Conservation (phyloP, 2,888 invertebrate species). For the Thera obeliscata region DNA sequence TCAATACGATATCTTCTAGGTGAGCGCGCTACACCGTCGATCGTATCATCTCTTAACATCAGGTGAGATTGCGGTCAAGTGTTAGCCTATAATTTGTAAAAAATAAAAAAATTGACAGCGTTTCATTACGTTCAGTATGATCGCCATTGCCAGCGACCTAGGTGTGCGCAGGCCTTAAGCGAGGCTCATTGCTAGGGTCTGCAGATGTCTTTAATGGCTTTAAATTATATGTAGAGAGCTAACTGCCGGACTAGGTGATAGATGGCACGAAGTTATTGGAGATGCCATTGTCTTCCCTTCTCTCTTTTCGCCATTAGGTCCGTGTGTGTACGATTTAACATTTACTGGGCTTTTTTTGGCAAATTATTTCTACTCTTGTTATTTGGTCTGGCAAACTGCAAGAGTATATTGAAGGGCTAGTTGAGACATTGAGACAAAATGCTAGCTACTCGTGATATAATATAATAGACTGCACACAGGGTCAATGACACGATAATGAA, state of each 20-base stretch:
- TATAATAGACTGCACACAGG: too few relatives aligned
- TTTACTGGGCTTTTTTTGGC: conserved; percentile 3
- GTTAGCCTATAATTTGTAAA: too few relatives aligned
- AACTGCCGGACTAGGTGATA: conserved; percentile 77
- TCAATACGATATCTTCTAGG: too few relatives aligned
- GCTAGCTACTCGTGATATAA: too few relatives aligned
- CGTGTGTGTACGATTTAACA: conserved; percentile 11
- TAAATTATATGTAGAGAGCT: conserved; percentile 83
- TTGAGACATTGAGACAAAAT: too few relatives aligned
- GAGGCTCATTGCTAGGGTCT: conserved; percentile 79
- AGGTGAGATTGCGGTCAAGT: too few relatives aligned
- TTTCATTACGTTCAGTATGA: too few relatives aligned
- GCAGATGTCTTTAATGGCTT: conserved; percentile 85
- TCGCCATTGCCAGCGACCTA: too few relatives aligned
- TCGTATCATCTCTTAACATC: too few relatives aligned
- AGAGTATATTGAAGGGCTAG: background rate
- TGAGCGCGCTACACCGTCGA: too few relatives aligned
- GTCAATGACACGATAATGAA: too few relatives aligned
- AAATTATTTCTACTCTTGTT: background rate
- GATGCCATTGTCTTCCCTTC: conserved; percentile 35
- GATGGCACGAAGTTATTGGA: conserved; percentile 57
- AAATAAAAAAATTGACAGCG: too few relatives aligned
- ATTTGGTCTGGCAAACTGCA: background rate
- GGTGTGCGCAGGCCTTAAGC: conserved; percentile 43
- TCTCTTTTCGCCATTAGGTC: conserved; percentile 18